Evolutionary conservation across 2,888 invertebrate genomes (phyloP).

Genomic region (Polietes domitor): DNA sequence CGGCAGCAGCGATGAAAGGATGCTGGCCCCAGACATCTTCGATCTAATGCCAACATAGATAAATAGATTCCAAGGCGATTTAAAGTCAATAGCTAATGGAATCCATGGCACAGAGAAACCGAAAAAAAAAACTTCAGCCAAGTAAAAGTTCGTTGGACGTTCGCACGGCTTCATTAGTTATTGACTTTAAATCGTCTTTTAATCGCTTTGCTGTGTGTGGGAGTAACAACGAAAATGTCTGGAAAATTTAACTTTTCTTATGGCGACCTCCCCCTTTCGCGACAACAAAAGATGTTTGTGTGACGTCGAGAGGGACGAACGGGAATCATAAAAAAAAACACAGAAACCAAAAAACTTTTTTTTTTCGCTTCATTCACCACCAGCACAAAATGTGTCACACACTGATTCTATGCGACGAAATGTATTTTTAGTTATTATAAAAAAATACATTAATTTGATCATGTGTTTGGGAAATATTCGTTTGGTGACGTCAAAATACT

Average conservation of each 20-base stretch:
- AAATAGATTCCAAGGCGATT: background rate
- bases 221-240: no score
- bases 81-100: background rate
- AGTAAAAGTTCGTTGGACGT: no score
- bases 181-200: no score
- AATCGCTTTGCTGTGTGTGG: no score
- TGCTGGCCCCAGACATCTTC: background rate
- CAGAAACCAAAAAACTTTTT: background rate
- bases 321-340: background rate
- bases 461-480: background rate
- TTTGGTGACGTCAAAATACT: conserved; percentile 18
- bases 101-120: no score
- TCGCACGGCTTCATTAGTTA: no score
- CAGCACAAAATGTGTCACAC: background rate
- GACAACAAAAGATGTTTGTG: no score
- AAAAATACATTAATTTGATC: conserved; percentile 15
- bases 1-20: no score
- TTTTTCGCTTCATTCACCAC: background rate
- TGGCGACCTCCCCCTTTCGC: no score
- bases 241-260: conserved; percentile 19
- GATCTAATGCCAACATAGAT: background rate
- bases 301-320: no score
- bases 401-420: background rate
- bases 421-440: conserved; percentile 5
- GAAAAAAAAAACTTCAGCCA: no score